Evolutionary conservation across 30 jellyfish, hydroid and myxozoan species (phyloP), one percentile per base, ranked within the genome.

Genomic region (Aurelia aurita complex sp. Pacific): DNA sequence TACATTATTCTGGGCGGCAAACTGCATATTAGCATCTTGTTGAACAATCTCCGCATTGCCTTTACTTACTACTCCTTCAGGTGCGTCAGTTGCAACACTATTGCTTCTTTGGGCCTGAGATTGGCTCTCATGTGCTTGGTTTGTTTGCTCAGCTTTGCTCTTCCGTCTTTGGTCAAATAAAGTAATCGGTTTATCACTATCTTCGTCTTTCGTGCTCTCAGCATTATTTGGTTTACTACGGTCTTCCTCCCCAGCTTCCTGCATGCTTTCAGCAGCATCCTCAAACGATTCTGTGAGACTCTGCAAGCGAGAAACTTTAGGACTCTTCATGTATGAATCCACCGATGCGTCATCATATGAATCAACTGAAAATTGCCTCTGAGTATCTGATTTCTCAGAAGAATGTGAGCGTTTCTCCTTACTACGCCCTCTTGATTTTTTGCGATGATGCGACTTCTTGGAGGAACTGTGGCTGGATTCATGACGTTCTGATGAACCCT

Each of bases 361-460:
- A 64, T 65, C 89, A n/a, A 77, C 53, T 2, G 87, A 77, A 7
- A 63, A 75, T 64, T 79, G 80, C 61, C 73, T 9, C 32, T 61
- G 52, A 29, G 73, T 40, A 17, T 79, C 89, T 8, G 52, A 15
- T 43, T 64, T 64, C 18, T 65, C 80, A 46, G 54, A 63, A 14
- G 89, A 59, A 23, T 77, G 23, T 16, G 87, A 77, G 43, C 65
- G 87, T 66, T 57, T 77, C 61, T 79, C 89, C 52, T 59, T 79
- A 55, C 89, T 65, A 77, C 65, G 87, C 5, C 89, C 80, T 60
- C 88, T 40, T 12, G 88, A 77, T 65, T 67, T 79, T 40, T 75
- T 38, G 35, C 89, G 89, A 43, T 79, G 89, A 64, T 79, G 81
- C 14, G 89, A 79, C 53, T 64, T 64, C 72, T 67, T 79, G 2